These are phyloP conservation scores for Lepidocyrtinus sp. DNA, from an alignment of 2,888 invertebrate species.

Conservation along the genomic window DNA sequence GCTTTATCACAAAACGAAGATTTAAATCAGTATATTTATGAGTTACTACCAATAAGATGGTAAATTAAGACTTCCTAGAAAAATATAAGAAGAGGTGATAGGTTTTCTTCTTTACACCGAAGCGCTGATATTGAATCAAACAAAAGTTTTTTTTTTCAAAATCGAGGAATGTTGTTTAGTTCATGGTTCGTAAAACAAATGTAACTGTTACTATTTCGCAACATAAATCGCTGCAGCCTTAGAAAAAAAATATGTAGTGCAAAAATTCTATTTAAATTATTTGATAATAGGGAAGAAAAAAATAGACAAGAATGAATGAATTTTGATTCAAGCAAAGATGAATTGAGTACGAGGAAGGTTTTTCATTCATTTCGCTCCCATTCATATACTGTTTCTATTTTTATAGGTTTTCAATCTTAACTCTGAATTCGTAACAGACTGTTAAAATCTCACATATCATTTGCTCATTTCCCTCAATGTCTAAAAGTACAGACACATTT, in stretches of 20 bases:
- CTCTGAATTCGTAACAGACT: no score
- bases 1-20: neutral
- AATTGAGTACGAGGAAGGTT: conserved; percentile 29
- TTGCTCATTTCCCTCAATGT: no score
- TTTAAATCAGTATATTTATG: neutral
- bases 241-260: conserved; percentile 35
- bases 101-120: neutral
- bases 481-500: no score
- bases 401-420: neutral
- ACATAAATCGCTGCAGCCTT: conserved; percentile 39
- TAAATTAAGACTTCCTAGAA: conserved; percentile 42
- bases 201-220: conserved; percentile 49
- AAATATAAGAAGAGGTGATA: conserved; percentile 12
- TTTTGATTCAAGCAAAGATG: neutral
- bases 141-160: conserved; percentile 8
- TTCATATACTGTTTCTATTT: conserved; percentile 5
- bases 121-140: neutral
- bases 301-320: conserved; percentile 27
- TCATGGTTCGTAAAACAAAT: conserved; percentile 55
- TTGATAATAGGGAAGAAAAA: conserved; percentile 13
- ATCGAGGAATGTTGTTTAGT: conserved; percentile 28
- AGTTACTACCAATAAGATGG: neutral
- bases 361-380: conserved; percentile 37
- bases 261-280: conserved; percentile 19
- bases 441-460: no score